A percentile compares a stretch with the other conserved stretches of the same genome.
Conservation (phyloP, 2,888 invertebrate species). For the Ectobius pallidus region DNA sequence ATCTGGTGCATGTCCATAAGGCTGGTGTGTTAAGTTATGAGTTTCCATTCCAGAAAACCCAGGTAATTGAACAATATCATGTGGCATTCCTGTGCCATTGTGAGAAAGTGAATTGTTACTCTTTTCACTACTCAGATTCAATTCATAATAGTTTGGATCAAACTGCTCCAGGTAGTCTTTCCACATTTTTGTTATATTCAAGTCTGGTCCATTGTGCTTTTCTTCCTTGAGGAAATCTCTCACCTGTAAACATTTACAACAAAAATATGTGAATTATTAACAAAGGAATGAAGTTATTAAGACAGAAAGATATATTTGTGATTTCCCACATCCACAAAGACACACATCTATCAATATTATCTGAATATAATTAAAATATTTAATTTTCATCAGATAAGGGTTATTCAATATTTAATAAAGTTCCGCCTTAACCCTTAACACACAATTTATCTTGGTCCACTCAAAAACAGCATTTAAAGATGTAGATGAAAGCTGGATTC, state of each 20-base stretch:
- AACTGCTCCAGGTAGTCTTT: conserved; percentile 62
- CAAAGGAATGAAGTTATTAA: not conserved
- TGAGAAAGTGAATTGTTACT: conserved; percentile 28
- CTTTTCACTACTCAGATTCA: conserved; percentile 60
- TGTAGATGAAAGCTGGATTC: no score
- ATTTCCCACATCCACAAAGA: no score
- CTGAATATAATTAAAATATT: no score
- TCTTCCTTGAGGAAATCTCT: conserved; percentile 62
- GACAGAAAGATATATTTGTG: no score
- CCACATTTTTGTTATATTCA: conserved; percentile 65
- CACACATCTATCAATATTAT: no score
- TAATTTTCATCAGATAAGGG: no score
- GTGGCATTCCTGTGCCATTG: conserved; percentile 14
- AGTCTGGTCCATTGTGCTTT: conserved; percentile 62
- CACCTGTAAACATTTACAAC: conserved; percentile 36
- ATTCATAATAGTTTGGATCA: conserved; percentile 61
- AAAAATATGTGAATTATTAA: not conserved
- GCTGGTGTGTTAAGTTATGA: conserved; percentile 7
- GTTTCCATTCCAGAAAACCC: conserved; percentile 9
- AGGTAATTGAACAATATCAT: conserved; percentile 2
- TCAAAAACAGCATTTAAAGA: no score
- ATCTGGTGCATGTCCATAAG: conserved; percentile 16
- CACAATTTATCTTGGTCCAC: no score
- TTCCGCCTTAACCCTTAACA: no score
- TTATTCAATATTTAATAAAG: no score